Evolutionary conservation across 1,140 invertebrate species (phyloP).

Genomic region (Hetaerina americana): DNA sequence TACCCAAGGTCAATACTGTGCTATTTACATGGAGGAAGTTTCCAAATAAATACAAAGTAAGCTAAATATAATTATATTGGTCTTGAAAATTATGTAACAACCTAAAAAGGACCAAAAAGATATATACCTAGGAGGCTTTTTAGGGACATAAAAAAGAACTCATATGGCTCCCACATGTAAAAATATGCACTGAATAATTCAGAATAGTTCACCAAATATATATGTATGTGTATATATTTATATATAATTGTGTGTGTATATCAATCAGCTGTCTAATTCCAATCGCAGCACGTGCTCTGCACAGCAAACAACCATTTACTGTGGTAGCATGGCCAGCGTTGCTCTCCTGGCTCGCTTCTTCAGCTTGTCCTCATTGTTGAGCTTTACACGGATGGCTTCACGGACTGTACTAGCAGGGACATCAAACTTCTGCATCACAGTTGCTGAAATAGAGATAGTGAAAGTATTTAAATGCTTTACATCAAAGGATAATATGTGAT

Average conservation of each 20-base stretch:
- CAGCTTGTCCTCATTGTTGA: conserved; percentile 13
- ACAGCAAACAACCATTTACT: no score
- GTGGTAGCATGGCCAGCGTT: not conserved
- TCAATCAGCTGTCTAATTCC: no score
- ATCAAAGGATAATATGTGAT: no score
- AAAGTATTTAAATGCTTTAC: no score
- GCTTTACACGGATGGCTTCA: conserved; percentile 13
- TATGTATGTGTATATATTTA: no score
- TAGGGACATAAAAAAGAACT: no score
- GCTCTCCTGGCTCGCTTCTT: conserved; percentile 7
- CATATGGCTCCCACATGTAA: no score
- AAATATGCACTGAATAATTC: no score
- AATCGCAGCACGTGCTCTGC: no score
- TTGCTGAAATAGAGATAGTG: not conserved
- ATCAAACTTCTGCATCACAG: conserved; percentile 11
- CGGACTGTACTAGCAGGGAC: conserved; percentile 8
- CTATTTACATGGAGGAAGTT: not conserved
- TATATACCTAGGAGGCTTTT: not conserved
- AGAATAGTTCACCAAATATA: no score
- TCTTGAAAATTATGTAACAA: not conserved
- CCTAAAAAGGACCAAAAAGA: not conserved
- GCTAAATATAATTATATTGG: not conserved
- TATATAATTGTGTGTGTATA: no score
- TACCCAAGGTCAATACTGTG: not conserved
- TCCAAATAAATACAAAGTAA: not conserved